These are phyloP conservation scores for Eretmocerus hayati DNA, from an alignment of 2,888 invertebrate genomes.

Conservation along the genomic window DNA sequence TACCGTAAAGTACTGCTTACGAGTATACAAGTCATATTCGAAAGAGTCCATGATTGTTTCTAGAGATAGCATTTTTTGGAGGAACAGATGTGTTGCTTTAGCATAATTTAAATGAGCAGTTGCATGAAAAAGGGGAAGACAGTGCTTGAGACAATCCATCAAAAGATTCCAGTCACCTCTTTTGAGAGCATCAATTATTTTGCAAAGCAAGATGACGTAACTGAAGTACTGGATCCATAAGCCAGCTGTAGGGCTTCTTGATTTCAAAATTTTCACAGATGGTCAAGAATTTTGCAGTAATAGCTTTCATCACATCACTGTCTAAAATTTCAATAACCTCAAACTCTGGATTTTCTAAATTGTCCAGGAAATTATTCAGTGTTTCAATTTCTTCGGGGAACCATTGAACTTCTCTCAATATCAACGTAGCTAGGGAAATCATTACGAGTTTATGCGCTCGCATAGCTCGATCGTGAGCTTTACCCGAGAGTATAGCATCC, in stretches of 20 bases:
- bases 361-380: no score
- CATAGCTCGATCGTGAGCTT: neutral
- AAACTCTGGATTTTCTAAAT: no score
- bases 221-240: constrained; percentile 30
- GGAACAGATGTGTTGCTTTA: constrained; percentile 35
- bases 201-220: constrained; percentile 30
- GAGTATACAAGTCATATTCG: neutral
- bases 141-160: constrained; percentile 28
- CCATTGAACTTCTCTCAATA: no score
- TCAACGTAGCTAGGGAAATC: neutral
- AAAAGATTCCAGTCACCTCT: constrained; percentile 33
- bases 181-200: constrained; percentile 33
- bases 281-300: no score
- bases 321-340: neutral
- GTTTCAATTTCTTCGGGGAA: no score
- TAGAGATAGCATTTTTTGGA: constrained; percentile 39
- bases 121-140: constrained; percentile 39
- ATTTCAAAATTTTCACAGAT: no score
- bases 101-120: constrained; percentile 39
- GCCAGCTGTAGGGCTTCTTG: constrained; percentile 25
- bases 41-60: constrained; percentile 3
- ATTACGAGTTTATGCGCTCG: neutral
- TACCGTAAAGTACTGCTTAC: neutral
- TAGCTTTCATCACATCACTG: neutral
- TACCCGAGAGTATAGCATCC: neutral